phyloP scores from a whole-genome alignment of 2,888 invertebrate species.

The Helicoverpa assulta region DNA sequence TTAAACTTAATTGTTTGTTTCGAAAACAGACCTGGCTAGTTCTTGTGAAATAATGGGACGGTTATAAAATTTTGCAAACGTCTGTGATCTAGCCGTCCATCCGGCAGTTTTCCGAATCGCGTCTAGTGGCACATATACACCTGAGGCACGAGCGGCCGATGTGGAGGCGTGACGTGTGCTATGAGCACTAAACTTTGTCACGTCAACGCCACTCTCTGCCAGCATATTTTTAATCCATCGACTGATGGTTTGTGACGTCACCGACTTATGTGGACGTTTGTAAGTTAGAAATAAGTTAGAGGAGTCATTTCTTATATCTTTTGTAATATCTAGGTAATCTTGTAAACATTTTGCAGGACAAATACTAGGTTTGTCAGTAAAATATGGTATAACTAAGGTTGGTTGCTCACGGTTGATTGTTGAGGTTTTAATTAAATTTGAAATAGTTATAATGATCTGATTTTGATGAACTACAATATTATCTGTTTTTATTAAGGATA shows the following conservation, averaged over 20 bases:
- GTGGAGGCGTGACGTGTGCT: slow-evolving; percentile 53
- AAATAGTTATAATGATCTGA: too few relatives aligned
- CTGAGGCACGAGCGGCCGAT: slow-evolving; percentile 32
- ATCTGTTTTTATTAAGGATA: slow-evolving; percentile 1
- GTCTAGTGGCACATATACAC: not conserved
- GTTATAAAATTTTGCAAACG: not conserved
- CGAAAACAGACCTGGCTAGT: too few relatives aligned
- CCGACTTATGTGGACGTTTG: not conserved
- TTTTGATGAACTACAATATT: too few relatives aligned
- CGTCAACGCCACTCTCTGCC: slow-evolving; percentile 27
- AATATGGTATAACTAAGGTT: too few relatives aligned
- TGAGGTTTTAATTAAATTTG: too few relatives aligned
- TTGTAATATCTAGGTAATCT: too few relatives aligned
- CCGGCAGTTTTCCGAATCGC: not conserved
- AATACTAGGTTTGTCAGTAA: too few relatives aligned
- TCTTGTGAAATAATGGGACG: not conserved
- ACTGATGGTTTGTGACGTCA: not conserved
- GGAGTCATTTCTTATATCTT: too few relatives aligned
- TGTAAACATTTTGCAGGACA: too few relatives aligned
- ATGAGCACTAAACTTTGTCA: slow-evolving; percentile 39
- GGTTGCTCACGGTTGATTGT: too few relatives aligned
- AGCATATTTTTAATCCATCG: not conserved
- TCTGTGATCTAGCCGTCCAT: not conserved
- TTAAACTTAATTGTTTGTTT: not conserved
- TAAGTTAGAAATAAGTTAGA: too few relatives aligned